phyloP scores from a whole-genome alignment of 2,113 vertebrate genomes.

The Apaloderma vittatum region DNA sequence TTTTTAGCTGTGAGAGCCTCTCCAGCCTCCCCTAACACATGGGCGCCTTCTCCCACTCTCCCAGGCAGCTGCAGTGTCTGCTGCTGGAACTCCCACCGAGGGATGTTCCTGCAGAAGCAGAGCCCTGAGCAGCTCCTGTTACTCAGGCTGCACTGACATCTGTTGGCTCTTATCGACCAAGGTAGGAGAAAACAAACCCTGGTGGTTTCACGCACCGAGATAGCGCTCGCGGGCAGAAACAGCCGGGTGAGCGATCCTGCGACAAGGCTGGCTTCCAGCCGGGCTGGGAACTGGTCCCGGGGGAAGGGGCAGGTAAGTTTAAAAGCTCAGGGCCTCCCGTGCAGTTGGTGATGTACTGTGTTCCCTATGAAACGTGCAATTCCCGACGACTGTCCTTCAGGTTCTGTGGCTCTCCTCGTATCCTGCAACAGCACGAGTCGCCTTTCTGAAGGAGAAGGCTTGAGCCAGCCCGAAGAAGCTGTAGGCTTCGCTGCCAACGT shows the following conservation, averaged over 20 bases:
- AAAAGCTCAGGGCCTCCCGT: neutral
- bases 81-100: neutral
- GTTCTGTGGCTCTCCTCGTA: rapidly evolving
- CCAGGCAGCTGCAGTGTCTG: neutral
- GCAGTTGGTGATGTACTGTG: rapidly evolving
- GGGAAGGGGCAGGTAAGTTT: neutral
- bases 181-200: neutral
- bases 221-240: neutral
- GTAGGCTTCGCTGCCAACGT: neutral
- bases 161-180: slow-evolving; percentile 14
- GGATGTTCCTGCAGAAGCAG: neutral
- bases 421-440: rapidly evolving
- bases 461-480: neutral
- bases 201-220: neutral
- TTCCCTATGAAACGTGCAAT: rapidly evolving
- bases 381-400: rapidly evolving
- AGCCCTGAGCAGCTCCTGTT: neutral
- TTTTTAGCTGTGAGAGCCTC: slow-evolving; percentile 52
- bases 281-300: neutral
- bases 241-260: neutral
- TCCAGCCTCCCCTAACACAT: neutral
- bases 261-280: neutral
- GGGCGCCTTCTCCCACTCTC: neutral
- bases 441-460: neutral
- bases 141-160: slow-evolving; percentile 23